These are phyloP conservation scores for Sakesphorus luctuosus DNA, from an alignment of 2,113 vertebrate genomes.

Conservation along the genomic window DNA sequence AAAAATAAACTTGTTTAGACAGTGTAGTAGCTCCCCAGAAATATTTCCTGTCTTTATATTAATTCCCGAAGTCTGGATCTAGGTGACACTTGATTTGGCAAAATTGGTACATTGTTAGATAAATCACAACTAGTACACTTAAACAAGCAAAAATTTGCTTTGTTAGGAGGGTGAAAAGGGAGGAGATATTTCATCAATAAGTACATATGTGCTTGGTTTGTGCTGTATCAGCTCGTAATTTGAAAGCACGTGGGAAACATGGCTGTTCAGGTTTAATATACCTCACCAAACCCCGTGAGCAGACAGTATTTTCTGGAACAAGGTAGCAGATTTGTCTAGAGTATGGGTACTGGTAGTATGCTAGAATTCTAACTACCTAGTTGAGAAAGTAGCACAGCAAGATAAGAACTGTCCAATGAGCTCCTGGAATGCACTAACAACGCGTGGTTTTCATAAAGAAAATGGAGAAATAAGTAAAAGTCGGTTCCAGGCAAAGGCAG, in stretches of 20 bases:
- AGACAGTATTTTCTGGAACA: background rate
- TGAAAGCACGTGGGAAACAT: background rate
- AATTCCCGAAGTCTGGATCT: background rate
- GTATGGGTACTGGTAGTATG: background rate
- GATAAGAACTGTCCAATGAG: background rate
- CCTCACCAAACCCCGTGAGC: background rate
- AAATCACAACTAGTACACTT: background rate
- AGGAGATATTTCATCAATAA: background rate
- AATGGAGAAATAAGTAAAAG: background rate
- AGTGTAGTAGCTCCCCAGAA: background rate
- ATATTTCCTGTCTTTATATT: background rate
- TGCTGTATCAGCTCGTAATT: background rate
- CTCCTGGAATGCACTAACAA: background rate
- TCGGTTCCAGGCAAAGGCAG: background rate
- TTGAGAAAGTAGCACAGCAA: background rate
- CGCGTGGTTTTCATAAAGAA: background rate
- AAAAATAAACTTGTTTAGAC: background rate
- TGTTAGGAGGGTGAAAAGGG: background rate
- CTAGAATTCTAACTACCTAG: background rate
- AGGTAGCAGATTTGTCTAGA: background rate
- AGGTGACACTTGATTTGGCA: background rate
- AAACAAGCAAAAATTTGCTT: background rate
- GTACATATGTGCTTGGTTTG: background rate
- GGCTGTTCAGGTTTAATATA: background rate
- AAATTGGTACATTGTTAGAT: background rate